Conservation (phyloP, 2,113 vertebrate species). For the Leptosomus discolor region DNA sequence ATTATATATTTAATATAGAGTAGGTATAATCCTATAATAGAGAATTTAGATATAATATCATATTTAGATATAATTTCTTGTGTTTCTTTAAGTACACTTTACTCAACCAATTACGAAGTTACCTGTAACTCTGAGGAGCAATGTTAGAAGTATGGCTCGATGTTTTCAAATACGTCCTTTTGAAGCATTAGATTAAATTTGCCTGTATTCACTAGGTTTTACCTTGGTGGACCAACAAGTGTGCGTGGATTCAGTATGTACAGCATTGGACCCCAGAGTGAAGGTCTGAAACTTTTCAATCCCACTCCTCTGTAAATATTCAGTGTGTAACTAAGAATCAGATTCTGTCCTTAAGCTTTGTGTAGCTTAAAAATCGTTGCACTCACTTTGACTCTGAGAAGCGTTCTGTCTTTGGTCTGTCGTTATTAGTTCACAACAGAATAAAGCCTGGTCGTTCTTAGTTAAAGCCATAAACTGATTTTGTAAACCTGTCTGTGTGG, state of each 20-base stretch:
- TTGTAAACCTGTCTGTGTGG: background rate
- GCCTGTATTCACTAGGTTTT: slow-evolving; percentile 79
- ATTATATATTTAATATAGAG: no score
- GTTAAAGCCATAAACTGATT: background rate
- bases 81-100: background rate
- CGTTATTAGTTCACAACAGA: background rate
- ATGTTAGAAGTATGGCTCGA: background rate
- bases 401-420: background rate
- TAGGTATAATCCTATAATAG: no score
- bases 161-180: background rate
- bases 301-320: background rate
- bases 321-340: background rate
- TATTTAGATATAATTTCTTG: background rate
- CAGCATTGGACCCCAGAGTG: slow-evolving; percentile 95
- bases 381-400: background rate
- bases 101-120: background rate
- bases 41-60: no score
- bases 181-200: background rate
- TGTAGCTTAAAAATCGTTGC: background rate
- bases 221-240: slow-evolving; percentile 94
- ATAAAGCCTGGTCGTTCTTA: background rate
- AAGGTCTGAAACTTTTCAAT: slow-evolving; percentile 78
- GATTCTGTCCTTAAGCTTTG: background rate
- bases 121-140: background rate
- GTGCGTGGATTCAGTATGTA: slow-evolving; percentile 98